These are phyloP conservation scores for Apis cerana DNA, from an alignment of 1,140 invertebrate genomes.

Conservation along the genomic window DNA sequence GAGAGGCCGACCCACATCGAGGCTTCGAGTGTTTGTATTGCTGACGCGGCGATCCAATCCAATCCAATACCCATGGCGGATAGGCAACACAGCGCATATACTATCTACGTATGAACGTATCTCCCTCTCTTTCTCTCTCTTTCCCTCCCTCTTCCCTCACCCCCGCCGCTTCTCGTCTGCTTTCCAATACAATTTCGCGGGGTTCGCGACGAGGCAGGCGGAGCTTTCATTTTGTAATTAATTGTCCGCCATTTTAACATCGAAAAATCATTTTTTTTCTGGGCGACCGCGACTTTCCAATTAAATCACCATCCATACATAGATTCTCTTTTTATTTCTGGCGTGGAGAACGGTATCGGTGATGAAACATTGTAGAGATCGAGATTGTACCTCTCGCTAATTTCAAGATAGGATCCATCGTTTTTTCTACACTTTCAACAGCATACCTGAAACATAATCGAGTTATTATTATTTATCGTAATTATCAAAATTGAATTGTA, in stretches of 20 bases:
- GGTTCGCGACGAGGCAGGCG: constrained; percentile 11
- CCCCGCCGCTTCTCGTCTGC: constrained; percentile 1
- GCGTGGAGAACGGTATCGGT: not conserved
- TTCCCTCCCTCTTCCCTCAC: too few species aligned
- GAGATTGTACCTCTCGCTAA: rapidly evolving
- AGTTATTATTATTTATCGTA: too few species aligned
- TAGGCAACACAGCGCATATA: constrained; percentile 60
- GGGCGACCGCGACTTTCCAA: constrained; percentile 10
- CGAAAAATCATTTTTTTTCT: constrained; percentile 33
- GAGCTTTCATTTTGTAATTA: constrained; percentile 55
- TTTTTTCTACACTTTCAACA: not conserved
- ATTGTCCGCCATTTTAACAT: constrained; percentile 45
- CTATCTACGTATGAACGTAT: constrained; percentile 52
- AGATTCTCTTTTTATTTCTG: not conserved
- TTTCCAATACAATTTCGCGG: constrained; percentile 60
- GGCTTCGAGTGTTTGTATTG: constrained; percentile 80
- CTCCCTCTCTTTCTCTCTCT: constrained; percentile 24
- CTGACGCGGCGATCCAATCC: constrained; percentile 81
- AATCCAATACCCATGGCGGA: constrained; percentile 76
- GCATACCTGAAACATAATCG: not conserved
- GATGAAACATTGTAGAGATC: not conserved
- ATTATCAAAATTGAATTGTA: too few species aligned
- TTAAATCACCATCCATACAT: not conserved
- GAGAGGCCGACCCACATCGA: constrained; percentile 75
- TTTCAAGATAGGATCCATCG: not conserved